Percentiles rank a stretch among this genome's conserved stretches.
Conservation (phyloP, 2,113 vertebrate species). For the Pterocles burchelli region DNA sequence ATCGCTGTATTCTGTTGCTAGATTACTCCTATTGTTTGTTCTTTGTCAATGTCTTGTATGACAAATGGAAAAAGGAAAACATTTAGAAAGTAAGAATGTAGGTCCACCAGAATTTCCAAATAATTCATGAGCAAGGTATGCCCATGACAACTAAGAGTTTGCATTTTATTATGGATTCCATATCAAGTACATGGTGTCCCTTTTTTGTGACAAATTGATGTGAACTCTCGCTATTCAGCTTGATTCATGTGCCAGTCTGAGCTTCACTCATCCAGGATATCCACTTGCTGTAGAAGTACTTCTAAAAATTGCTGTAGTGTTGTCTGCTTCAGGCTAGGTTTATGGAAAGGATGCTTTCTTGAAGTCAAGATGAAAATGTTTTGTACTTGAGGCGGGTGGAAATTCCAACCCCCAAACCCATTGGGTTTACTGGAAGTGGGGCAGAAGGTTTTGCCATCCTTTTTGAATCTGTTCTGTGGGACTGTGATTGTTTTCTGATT, state of each 20-base stretch:
- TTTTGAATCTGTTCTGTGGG: neutral
- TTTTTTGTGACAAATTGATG: neutral
- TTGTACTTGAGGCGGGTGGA: neutral
- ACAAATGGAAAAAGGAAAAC: neutral
- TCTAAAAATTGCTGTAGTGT: neutral
- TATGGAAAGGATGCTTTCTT: neutral
- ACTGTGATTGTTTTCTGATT: neutral
- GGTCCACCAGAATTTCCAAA: neutral
- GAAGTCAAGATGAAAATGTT: neutral
- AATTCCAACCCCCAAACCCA: neutral
- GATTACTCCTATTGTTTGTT: neutral
- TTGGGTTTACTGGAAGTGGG: neutral
- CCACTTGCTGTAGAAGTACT: neutral
- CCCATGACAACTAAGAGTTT: neutral
- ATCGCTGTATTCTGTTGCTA: neutral
- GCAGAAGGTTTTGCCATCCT: neutral
- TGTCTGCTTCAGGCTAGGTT: neutral
- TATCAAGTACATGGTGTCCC: neutral
- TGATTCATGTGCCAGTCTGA: neutral
- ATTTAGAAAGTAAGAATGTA: neutral
- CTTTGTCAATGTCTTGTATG: neutral
- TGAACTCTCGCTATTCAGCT: neutral
- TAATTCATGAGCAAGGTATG: neutral
- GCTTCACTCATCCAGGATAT: neutral
- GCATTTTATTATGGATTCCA: neutral